A percentile compares a stretch with the other conserved stretches of the same genome.
Evolutionary conservation across 2,888 invertebrate genomes (phyloP).

Genomic region (Rhorus exstirpatorius): DNA sequence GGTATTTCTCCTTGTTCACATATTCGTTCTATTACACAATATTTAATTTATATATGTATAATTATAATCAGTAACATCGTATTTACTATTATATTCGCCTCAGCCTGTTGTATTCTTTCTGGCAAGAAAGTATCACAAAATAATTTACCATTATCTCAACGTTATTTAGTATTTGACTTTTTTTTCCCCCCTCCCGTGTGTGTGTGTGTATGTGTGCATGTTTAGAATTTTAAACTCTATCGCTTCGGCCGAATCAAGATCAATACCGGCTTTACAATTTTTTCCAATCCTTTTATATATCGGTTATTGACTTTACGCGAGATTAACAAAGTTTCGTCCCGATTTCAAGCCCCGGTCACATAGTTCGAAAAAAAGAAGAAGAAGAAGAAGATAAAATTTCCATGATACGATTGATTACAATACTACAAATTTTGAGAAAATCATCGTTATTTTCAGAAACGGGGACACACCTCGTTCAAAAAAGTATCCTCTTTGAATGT

Average conservation of each 20-base stretch:
- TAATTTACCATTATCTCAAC: slow-evolving; percentile 85
- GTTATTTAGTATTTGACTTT: slow-evolving; percentile 82
- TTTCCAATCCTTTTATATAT: slow-evolving; percentile 39
- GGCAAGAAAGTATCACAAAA: slow-evolving; percentile 86
- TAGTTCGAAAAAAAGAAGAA: slow-evolving; percentile 50
- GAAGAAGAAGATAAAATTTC: slow-evolving; percentile 27
- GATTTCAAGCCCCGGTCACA: slow-evolving; percentile 51
- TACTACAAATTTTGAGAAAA: background rate
- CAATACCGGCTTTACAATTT: slow-evolving; percentile 51
- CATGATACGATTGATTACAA: background rate
- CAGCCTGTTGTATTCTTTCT: slow-evolving; percentile 86
- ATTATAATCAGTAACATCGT: slow-evolving; percentile 83
- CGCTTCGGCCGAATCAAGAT: slow-evolving; percentile 61
- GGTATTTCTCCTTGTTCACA: slow-evolving; percentile 84
- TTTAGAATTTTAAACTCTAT: slow-evolving; percentile 64
- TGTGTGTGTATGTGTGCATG: slow-evolving; percentile 47
- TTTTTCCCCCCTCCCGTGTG: slow-evolving; percentile 29
- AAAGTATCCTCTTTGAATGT: no score
- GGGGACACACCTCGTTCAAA: no score
- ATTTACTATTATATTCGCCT: slow-evolving; percentile 79
- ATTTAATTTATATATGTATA: slow-evolving; percentile 81
- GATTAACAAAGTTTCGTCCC: slow-evolving; percentile 48
- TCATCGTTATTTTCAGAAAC: no score
- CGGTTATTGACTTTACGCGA: slow-evolving; percentile 63
- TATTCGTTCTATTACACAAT: slow-evolving; percentile 84